Evolutionary conservation across 2,113 vertebrate species (phyloP), one percentile per base, ranked within the genome.

Genomic region (Ictalurus punctatus): DNA sequence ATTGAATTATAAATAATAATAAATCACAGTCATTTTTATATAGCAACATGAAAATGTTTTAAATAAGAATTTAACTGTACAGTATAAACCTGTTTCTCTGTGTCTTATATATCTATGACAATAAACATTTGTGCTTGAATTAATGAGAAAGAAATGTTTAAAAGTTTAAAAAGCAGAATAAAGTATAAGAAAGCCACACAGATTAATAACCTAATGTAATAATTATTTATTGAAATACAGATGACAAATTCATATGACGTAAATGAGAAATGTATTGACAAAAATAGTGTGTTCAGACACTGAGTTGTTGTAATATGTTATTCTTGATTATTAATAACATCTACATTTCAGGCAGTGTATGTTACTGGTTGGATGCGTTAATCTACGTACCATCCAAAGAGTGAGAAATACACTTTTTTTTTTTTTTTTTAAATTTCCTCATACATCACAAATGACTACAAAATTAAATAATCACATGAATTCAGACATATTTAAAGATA

Each of bases 221-320:
- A n/a, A 25, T 3, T 27, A 82, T 87, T 87, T 87, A 87, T 40
- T 87, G 6, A 82, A 67, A 34, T 21, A 48, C 73, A 79, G 37
- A 63, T 34, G 13, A 27, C 40, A 67, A 25, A 67, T 65, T 30
- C 23, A 86, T 52, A 54, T 30, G 17, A 65, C 34, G 59, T 30
- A 82, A 37, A 44, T 23, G 6, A 65, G 8, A 19, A 54, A 7
- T 48, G 34, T 4, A 30, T 37, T 71, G n/a, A 71, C 21, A 69
- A 30, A 56, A 69, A n/a, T n/a, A n/a, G 7, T 84, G 7, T 30
- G 40, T 69, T 73, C 0, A 37, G 23, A 13, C 85, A 76, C 27
- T 34, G 58, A 37, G 2, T 21, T 59, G 17, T 30, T 58, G 9
- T 17, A 78, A 61, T 27, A 76, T 48, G 40, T 19, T 61, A 19